phyloP scores from a whole-genome alignment of 2,888 invertebrate species.

The Ferrisia virgata region DNA sequence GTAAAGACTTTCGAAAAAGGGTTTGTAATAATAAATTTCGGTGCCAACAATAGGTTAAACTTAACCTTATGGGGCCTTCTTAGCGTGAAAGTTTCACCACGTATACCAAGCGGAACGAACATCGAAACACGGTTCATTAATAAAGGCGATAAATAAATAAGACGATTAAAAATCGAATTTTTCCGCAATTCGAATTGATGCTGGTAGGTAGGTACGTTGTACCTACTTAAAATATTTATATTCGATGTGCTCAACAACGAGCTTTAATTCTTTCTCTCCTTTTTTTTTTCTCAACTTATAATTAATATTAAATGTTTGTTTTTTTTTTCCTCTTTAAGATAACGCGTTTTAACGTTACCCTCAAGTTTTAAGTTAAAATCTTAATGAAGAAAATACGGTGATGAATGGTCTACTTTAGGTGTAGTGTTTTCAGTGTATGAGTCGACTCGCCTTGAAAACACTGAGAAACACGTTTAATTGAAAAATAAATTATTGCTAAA shows the following conservation, averaged over 20 bases:
- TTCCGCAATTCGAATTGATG: background rate
- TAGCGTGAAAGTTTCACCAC: conserved; percentile 7
- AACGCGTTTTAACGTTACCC: background rate
- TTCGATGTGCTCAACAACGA: background rate
- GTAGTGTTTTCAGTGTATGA: background rate
- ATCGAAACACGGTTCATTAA: conserved; percentile 25
- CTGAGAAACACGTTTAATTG: background rate
- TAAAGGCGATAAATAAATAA: conserved; percentile 28
- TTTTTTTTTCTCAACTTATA: too few relatives aligned
- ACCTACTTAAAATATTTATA: background rate
- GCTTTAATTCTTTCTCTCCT: background rate
- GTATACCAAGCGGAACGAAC: background rate
- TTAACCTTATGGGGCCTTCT: background rate
- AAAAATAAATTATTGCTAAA: conserved; percentile 23
- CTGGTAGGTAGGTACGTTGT: background rate
- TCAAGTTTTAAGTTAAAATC: background rate
- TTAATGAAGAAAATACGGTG: conserved; percentile 2
- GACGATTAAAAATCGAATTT: conserved; percentile 26
- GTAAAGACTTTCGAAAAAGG: conserved; percentile 7
- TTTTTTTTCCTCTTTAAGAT: background rate
- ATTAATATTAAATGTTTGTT: background rate
- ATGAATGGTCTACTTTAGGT: background rate
- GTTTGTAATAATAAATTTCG: background rate
- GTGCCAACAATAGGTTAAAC: background rate
- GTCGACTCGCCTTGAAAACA: background rate